Conservation (phyloP, 2,888 invertebrate genomes). For the Lasioglossum leucozonium region DNA sequence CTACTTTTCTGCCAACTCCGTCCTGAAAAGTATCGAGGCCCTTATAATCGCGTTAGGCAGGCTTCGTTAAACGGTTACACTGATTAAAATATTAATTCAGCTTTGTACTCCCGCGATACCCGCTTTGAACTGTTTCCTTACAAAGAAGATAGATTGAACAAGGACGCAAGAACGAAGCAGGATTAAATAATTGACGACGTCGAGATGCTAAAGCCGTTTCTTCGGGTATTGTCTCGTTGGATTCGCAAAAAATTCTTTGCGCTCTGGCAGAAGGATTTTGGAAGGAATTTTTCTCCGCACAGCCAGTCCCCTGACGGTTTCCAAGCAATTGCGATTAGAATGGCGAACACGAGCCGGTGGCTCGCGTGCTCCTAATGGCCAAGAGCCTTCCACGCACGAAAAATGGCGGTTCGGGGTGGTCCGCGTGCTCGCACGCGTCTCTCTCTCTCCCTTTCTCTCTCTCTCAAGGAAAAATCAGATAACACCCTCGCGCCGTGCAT, state of each 20-base stretch:
- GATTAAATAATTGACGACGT: background rate
- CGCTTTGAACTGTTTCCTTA: background rate
- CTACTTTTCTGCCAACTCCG: background rate
- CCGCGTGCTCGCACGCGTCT: slow-evolving; percentile 38
- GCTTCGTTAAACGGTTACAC: background rate
- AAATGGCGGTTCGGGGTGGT: slow-evolving; percentile 55
- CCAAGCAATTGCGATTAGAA: slow-evolving; percentile 33
- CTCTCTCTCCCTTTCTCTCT: background rate
- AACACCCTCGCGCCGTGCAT: slow-evolving; percentile 35
- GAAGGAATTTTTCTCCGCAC: background rate
- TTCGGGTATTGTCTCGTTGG: background rate
- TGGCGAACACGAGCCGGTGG: slow-evolving; percentile 28
- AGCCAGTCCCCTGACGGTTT: background rate
- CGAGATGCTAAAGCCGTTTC: background rate
- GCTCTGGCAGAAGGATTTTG: background rate
- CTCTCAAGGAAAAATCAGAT: slow-evolving; percentile 59
- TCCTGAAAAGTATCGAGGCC: background rate
- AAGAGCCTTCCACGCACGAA: slow-evolving; percentile 61
- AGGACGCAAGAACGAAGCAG: background rate
- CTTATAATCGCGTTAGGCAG: background rate
- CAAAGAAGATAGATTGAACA: background rate
- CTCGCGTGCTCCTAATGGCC: slow-evolving; percentile 66
- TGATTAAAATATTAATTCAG: background rate
- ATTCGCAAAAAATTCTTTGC: too few relatives aligned
- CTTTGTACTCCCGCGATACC: background rate